phyloP scores from a whole-genome alignment of 2,113 vertebrate genomes.

The Brachyhypopomus gauderio region DNA sequence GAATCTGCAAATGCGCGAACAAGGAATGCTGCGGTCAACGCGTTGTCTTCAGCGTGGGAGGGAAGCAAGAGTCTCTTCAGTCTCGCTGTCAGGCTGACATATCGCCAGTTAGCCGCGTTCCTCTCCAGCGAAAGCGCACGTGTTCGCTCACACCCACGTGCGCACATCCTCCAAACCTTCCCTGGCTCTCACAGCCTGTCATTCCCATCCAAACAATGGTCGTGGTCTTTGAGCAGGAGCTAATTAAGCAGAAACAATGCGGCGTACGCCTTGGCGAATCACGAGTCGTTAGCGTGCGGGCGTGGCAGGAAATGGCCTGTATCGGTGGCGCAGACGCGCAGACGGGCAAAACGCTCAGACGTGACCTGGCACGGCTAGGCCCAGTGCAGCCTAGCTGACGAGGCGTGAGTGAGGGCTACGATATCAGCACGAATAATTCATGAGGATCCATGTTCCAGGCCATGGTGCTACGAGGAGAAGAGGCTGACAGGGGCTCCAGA shows the following conservation, averaged over 20 bases:
- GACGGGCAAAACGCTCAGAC: conserved; percentile 58
- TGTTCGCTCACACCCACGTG: neutral
- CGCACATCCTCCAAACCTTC: conserved; percentile 1
- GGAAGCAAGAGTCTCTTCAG: neutral
- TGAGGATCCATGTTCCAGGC: conserved; percentile 66
- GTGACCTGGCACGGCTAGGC: conserved; percentile 66
- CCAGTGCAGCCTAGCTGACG: conserved; percentile 68
- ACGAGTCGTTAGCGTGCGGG: conserved; percentile 25
- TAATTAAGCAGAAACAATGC: conserved; percentile 38
- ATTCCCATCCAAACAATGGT: conserved; percentile 26
- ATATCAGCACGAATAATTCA: conserved; percentile 76
- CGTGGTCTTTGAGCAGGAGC: conserved; percentile 17
- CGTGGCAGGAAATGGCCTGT: conserved; percentile 30
- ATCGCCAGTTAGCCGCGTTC: conserved; percentile 24
- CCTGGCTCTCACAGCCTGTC: neutral
- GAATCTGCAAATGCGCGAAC: neutral
- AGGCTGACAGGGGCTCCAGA: conserved; percentile 29
- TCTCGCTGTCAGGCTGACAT: conserved; percentile 44
- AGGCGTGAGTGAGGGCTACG: conserved; percentile 73
- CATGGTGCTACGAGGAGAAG: conserved; percentile 56
- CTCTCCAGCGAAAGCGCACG: conserved; percentile 3
- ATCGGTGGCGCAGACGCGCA: conserved; percentile 48
- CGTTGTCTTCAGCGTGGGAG: neutral
- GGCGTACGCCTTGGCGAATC: conserved; percentile 9
- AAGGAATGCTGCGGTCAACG: conserved; percentile 8